Evolutionary conservation across 2,888 invertebrate genomes (phyloP).

Genomic region (Monochamus alternatus): DNA sequence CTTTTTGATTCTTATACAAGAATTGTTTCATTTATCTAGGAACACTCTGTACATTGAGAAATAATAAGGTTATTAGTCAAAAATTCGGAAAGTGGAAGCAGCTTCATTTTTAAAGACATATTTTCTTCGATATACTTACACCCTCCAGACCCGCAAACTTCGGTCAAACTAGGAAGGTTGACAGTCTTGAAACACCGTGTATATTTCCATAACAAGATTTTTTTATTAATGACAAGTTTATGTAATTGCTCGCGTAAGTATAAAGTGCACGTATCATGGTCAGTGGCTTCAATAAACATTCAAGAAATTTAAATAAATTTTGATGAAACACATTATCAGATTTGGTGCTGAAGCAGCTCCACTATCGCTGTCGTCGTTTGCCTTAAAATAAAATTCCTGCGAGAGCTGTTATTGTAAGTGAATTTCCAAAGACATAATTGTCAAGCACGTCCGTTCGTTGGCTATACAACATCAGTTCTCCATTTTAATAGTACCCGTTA

Average conservation of each 20-base stretch:
- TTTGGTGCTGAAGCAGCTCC: constrained; percentile 16
- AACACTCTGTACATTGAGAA: no score
- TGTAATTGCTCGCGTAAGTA: background rate
- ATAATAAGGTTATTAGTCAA: no score
- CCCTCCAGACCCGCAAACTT: no score
- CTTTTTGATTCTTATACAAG: no score
- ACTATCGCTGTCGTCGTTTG: constrained; percentile 14
- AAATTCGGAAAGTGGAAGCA: no score
- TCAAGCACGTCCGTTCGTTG: constrained; percentile 25
- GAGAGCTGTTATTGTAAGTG: constrained; percentile 31
- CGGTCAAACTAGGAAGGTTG: no score
- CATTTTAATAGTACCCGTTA: constrained; percentile 37
- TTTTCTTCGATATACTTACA: no score
- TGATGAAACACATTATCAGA: constrained; percentile 13
- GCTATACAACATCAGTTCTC: constrained; percentile 33
- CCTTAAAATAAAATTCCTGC: constrained; percentile 27
- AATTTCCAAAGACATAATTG: constrained; percentile 35
- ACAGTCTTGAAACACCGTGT: no score
- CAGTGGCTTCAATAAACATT: background rate
- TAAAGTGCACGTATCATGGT: background rate
- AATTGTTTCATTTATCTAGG: no score
- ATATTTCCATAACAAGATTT: no score
- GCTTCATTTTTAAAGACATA: no score
- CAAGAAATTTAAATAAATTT: constrained; percentile 15
- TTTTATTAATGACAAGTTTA: background rate